phyloP scores from a whole-genome alignment of 2,797 vertebrate genomes.

The Cryptoprocta ferox region DNA sequence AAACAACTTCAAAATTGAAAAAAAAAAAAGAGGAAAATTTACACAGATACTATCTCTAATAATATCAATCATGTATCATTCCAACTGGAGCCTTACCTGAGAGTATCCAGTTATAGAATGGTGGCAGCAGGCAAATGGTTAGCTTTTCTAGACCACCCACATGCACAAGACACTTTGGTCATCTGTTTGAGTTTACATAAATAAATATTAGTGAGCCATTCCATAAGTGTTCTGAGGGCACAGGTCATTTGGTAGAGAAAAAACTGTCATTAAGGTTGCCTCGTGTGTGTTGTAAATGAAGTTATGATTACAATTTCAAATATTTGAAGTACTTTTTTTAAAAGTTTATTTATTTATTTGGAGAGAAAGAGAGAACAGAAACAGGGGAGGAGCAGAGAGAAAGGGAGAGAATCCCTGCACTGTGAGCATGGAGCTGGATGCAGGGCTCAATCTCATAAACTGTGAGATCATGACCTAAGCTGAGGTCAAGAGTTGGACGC shows the following conservation, averaged over 20 bases:
- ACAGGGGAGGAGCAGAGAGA: no score
- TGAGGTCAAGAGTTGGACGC: no score
- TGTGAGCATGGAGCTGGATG: no score
- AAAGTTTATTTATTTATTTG: no score
- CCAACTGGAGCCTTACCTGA: not conserved
- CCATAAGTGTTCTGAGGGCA: not conserved
- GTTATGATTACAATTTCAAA: not conserved
- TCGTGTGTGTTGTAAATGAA: not conserved
- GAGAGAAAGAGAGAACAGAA: no score
- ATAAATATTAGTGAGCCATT: not conserved
- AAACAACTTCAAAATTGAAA: not conserved
- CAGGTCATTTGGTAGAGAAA: not conserved
- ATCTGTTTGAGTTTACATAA: constrained; percentile 34
- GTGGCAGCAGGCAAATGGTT: no score
- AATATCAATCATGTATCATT: not conserved
- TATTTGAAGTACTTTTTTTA: not conserved
- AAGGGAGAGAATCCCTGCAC: no score
- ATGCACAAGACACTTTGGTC: not conserved
- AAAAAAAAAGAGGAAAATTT: not conserved
- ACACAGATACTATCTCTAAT: not conserved
- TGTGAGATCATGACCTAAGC: no score
- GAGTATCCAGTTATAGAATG: not conserved
- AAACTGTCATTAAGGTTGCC: not conserved
- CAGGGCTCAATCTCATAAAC: no score
- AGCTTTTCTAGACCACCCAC: no score